phyloP scores from a whole-genome alignment of 2,113 vertebrate genomes.

The Arenaria interpres region DNA sequence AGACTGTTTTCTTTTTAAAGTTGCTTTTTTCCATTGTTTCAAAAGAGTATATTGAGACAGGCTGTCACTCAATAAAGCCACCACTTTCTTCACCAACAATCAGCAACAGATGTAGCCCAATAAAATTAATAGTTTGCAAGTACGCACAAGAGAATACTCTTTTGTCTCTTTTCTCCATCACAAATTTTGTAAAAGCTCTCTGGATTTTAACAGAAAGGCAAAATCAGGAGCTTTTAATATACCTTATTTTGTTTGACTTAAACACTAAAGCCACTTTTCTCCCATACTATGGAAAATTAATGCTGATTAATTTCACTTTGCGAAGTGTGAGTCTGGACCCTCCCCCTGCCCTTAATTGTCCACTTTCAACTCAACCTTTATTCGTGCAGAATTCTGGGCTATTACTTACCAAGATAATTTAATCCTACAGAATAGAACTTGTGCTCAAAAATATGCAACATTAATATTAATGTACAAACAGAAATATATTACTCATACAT shows the following conservation, averaged over 20 bases:
- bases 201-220: constrained; percentile 49
- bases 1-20: not conserved
- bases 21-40: not conserved
- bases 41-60: constrained; percentile 34
- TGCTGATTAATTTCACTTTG: not conserved
- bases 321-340: not conserved
- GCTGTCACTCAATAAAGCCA: constrained; percentile 46
- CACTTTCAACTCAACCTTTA: constrained; percentile 6
- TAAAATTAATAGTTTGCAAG: constrained; percentile 70
- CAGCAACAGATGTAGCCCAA: constrained; percentile 70
- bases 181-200: constrained; percentile 63
- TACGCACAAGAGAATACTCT: constrained; percentile 62
- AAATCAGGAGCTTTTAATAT: constrained; percentile 15
- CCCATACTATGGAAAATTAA: not conserved
- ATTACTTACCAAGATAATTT: constrained; percentile 30
- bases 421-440: constrained; percentile 38
- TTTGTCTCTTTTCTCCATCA: constrained; percentile 57
- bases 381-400: not conserved
- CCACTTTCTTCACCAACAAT: constrained; percentile 63
- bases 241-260: not conserved
- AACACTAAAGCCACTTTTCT: not conserved
- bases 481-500: constrained; percentile 65
- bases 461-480: constrained; percentile 62
- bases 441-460: constrained; percentile 44
- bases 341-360: not conserved